Conservation (phyloP, 2,797 vertebrate species). For the Antennarius maculatus region DNA sequence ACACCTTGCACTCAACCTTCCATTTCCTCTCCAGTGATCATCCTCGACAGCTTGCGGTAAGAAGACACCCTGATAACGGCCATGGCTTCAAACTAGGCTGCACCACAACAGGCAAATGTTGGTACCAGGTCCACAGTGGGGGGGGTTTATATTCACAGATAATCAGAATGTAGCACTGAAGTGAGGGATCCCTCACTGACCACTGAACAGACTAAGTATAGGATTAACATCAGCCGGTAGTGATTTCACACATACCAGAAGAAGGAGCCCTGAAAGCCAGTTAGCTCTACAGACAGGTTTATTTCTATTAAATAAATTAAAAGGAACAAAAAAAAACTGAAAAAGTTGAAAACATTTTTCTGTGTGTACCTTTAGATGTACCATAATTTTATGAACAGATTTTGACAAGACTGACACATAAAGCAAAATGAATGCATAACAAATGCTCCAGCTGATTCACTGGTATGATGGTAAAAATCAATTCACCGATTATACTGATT, state of each 20-base stretch:
- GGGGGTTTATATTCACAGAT: constrained; percentile 67
- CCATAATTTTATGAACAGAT: constrained; percentile 58
- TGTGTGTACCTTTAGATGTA: constrained; percentile 67
- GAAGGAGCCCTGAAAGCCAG: constrained; percentile 24
- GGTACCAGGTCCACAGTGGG: constrained; percentile 9
- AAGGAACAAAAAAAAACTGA: constrained; percentile 69
- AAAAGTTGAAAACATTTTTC: constrained; percentile 63
- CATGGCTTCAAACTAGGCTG: constrained; percentile 50
- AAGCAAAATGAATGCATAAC: constrained; percentile 44
- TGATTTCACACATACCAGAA: constrained; percentile 69
- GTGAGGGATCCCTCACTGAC: constrained; percentile 64
- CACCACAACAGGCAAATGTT: constrained; percentile 39
- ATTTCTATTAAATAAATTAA: constrained; percentile 87
- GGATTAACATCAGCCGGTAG: constrained; percentile 62
- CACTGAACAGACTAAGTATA: constrained; percentile 62
- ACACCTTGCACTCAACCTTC: constrained; percentile 49
- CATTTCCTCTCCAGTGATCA: constrained; percentile 51
- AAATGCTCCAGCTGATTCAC: constrained; percentile 44
- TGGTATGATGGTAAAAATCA: constrained; percentile 42
- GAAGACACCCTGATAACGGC: constrained; percentile 82
- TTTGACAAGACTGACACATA: constrained; percentile 52
- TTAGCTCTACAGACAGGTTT: constrained; percentile 68
- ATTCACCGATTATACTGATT: constrained; percentile 32
- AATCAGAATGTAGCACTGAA: constrained; percentile 71
- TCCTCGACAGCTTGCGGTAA: constrained; percentile 80